A percentile compares a stretch with the other conserved stretches of the same genome.
phyloP scores from a whole-genome alignment of 2,888 invertebrate genomes.

The Seira sanloemensis region DNA sequence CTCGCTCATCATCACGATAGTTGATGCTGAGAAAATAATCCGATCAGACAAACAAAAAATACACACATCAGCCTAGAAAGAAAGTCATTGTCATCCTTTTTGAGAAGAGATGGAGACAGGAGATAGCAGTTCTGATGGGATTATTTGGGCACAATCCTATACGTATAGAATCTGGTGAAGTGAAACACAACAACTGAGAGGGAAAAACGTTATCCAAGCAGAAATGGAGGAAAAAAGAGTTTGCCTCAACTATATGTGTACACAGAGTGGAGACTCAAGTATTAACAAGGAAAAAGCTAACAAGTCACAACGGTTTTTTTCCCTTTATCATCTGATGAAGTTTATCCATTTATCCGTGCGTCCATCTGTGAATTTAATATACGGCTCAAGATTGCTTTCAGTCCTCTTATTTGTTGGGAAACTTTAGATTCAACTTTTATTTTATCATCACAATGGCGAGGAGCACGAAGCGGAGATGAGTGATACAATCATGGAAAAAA shows the following conservation, averaged over 20 bases:
- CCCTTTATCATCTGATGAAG: background rate
- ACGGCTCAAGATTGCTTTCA: background rate
- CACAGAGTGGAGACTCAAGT: slow-evolving; percentile 13
- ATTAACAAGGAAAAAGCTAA: slow-evolving; percentile 34
- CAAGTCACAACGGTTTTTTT: slow-evolving; percentile 30
- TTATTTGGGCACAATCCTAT: slow-evolving; percentile 6
- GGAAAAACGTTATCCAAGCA: background rate
- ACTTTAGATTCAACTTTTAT: slow-evolving; percentile 14
- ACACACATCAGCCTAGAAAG: background rate
- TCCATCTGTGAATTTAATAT: background rate
- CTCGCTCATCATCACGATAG: slow-evolving; percentile 35
- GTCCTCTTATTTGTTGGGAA: background rate
- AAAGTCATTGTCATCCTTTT: background rate
- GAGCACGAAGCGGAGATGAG: background rate
- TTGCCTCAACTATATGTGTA: background rate
- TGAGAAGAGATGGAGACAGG: background rate
- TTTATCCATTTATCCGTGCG: background rate
- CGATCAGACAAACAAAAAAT: slow-evolving; percentile 55
- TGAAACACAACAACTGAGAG: slow-evolving; percentile 19
- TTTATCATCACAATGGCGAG: slow-evolving; percentile 8
- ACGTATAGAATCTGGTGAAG: slow-evolving; percentile 7
- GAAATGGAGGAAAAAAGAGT: slow-evolving; percentile 18
- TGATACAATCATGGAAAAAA: too few relatives aligned
- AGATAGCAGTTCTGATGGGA: slow-evolving; percentile 38
- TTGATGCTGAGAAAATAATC: slow-evolving; percentile 54